These are phyloP conservation scores for Heterodera schachtii DNA, from an alignment of 1,140 invertebrate species.

Conservation along the genomic window DNA sequence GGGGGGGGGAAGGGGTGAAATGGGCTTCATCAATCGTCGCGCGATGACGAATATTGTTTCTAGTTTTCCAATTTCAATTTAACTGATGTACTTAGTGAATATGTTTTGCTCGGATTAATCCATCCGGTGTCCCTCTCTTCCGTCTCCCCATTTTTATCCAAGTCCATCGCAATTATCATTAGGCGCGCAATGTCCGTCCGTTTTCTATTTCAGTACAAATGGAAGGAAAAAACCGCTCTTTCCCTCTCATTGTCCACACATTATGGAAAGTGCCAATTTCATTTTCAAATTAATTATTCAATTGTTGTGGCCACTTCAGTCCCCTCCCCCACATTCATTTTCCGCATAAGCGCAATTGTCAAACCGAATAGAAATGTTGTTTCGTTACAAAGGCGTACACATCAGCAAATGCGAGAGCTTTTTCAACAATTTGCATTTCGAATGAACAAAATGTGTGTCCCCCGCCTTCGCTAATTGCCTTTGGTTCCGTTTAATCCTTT, in stretches of 20 bases:
- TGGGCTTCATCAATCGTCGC: too few relatives aligned
- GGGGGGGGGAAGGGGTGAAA: too few relatives aligned
- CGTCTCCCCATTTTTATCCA: background rate
- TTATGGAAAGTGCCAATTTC: background rate
- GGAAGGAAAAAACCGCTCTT: too few relatives aligned
- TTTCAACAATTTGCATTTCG: background rate
- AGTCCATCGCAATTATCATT: background rate
- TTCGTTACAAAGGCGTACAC: too few relatives aligned
- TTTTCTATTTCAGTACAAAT: background rate
- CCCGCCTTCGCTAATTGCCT: background rate
- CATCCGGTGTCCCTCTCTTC: too few relatives aligned
- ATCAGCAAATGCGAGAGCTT: background rate
- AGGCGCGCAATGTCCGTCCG: background rate
- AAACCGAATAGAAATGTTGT: too few relatives aligned
- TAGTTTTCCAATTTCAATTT: too few relatives aligned
- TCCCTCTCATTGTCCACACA: too few relatives aligned
- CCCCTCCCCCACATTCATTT: background rate
- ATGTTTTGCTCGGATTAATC: too few relatives aligned
- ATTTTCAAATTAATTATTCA: background rate
- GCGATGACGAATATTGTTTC: too few relatives aligned
- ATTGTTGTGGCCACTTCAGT: too few relatives aligned
- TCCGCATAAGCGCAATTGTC: background rate
- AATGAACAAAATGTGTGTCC: background rate
- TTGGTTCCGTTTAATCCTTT: background rate
- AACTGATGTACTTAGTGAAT: too few relatives aligned